Evolutionary conservation across 2,888 invertebrate species (phyloP).

Genomic region (Drosophila fulvimacula): DNA sequence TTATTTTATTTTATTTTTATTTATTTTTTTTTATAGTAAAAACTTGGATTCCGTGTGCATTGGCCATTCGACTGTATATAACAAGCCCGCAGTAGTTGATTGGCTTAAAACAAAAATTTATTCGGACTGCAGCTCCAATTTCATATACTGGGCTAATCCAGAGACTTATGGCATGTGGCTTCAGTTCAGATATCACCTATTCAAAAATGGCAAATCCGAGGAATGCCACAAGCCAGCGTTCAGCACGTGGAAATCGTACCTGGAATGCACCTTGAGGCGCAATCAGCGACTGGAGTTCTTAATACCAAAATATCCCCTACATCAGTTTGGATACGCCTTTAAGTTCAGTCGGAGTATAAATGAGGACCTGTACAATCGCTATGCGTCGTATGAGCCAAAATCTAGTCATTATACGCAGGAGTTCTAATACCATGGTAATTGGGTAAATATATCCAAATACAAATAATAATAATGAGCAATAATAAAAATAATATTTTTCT

Average conservation of each 20-base stretch:
- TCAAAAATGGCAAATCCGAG: constrained; percentile 16
- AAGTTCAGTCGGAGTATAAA: neutral
- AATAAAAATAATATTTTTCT: neutral
- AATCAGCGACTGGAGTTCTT: constrained; percentile 32
- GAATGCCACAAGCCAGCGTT: constrained; percentile 19
- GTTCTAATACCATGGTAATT: neutral
- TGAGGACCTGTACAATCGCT: neutral
- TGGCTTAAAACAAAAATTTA: constrained; percentile 19
- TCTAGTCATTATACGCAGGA: too few relatives aligned
- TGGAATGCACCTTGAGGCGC: constrained; percentile 23
- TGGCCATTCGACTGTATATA: constrained; percentile 24
- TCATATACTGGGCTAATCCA: neutral
- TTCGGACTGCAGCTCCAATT: neutral
- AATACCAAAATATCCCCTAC: constrained; percentile 32
- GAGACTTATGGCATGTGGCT: constrained; percentile 1
- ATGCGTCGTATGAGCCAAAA: neutral
- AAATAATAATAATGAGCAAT: neutral
- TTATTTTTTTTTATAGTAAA: neutral
- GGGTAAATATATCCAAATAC: neutral
- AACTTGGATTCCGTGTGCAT: neutral
- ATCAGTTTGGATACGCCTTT: constrained; percentile 15
- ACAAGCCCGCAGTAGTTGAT: constrained; percentile 11
- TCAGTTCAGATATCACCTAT: constrained; percentile 16
- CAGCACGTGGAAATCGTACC: neutral
- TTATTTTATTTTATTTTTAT: neutral